A percentile compares a stretch with the other conserved stretches of the same genome.
These are phyloP conservation scores for Salvelinus alpinus DNA, from an alignment of 2,113 vertebrate genomes.

Conservation along the genomic window DNA sequence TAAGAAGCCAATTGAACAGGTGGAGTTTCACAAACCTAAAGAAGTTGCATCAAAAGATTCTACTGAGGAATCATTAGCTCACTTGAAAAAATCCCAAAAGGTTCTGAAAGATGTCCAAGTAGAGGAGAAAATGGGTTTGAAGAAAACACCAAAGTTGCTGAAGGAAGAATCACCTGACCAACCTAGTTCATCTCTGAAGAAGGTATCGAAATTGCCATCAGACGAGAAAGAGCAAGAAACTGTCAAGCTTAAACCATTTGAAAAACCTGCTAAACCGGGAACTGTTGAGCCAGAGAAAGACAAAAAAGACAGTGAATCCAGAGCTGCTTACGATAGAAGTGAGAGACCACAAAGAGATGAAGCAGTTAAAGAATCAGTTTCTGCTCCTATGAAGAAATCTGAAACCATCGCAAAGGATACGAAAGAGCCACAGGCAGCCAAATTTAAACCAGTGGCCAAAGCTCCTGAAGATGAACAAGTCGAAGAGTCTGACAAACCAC, in stretches of 20 bases:
- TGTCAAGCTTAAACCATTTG: slow-evolving; percentile 61
- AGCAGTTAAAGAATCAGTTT: slow-evolving; percentile 16
- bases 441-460: slow-evolving; percentile 22
- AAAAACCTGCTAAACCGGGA: slow-evolving; percentile 47
- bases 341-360: slow-evolving; percentile 30
- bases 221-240: slow-evolving; percentile 48
- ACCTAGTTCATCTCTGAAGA: slow-evolving; percentile 45
- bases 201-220: slow-evolving; percentile 52
- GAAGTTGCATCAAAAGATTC: neutral
- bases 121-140: slow-evolving; percentile 37
- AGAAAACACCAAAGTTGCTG: slow-evolving; percentile 42
- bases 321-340: slow-evolving; percentile 14
- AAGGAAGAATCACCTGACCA: slow-evolving; percentile 42
- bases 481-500: slow-evolving; percentile 21
- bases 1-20: slow-evolving; percentile 24
- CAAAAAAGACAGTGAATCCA: slow-evolving; percentile 16
- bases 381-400: neutral
- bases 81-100: slow-evolving; percentile 35
- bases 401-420: neutral
- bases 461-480: slow-evolving; percentile 36
- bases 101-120: slow-evolving; percentile 6
- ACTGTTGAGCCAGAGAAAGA: slow-evolving; percentile 23
- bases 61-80: neutral
- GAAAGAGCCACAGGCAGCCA: slow-evolving; percentile 25
- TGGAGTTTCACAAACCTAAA: slow-evolving; percentile 34